Percentiles rank a stretch among this genome's conserved stretches.
phyloP scores from a whole-genome alignment of 2,888 invertebrate species.

The Sipunculus nudus region DNA sequence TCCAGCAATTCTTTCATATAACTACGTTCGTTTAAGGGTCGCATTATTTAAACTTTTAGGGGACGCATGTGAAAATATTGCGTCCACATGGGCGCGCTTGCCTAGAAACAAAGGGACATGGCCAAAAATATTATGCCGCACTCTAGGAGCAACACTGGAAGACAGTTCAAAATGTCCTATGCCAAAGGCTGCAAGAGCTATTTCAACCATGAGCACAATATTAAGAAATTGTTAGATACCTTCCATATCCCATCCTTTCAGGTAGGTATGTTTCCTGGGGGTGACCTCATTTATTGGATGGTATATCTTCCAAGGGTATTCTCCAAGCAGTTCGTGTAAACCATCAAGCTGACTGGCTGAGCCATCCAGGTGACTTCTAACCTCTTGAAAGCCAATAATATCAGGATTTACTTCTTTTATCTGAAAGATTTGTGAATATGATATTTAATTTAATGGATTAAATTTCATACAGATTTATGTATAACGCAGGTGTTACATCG shows the following conservation, averaged over 20 bases:
- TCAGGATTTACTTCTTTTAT: slow-evolving; percentile 44
- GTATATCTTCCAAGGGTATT: slow-evolving; percentile 45
- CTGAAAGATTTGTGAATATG: slow-evolving; percentile 30
- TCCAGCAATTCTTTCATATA: too few relatives aligned
- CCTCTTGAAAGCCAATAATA: slow-evolving; percentile 55
- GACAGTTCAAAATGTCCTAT: too few relatives aligned
- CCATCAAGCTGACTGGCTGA: slow-evolving; percentile 46
- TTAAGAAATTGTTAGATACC: slow-evolving; percentile 38
- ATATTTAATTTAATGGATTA: not conserved
- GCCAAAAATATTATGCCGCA: too few relatives aligned
- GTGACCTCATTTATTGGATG: slow-evolving; percentile 43
- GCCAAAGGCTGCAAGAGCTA: too few relatives aligned
- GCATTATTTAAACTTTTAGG: too few relatives aligned
- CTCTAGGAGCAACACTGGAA: too few relatives aligned
- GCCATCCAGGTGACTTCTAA: slow-evolving; percentile 35
- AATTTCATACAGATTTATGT: not conserved
- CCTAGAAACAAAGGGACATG: too few relatives aligned
- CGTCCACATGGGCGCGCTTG: too few relatives aligned
- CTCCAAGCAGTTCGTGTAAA: slow-evolving; percentile 43
- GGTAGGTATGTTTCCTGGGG: slow-evolving; percentile 31
- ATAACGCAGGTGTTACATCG: not conserved
- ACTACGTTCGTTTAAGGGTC: too few relatives aligned
- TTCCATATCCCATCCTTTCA: slow-evolving; percentile 46
- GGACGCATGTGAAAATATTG: too few relatives aligned
- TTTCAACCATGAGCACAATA: too few relatives aligned